Evolutionary conservation across 2,888 invertebrate species (phyloP), one percentile per base, ranked within the genome.

Genomic region (Drosophila seclusa): DNA sequence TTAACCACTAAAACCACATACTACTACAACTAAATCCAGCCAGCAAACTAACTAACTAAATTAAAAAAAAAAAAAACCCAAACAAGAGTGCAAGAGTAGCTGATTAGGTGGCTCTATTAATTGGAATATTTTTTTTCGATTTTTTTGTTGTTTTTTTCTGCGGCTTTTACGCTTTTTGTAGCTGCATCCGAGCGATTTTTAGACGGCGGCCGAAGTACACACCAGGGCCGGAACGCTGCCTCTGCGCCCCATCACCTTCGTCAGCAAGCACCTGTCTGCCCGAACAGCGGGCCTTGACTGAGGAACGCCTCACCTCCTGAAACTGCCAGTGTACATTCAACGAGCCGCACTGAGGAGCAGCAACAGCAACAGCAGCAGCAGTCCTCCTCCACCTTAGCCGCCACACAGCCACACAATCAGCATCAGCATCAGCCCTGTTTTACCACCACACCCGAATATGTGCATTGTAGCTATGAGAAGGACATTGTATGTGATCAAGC

Each of bases 171-270:
- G 76, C 73, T 79, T 65, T 58, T 67, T 94, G 92, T 94, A 96
- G 95, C 96, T 96, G 97, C 97, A 94, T 97, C 97, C 94, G 97
- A 97, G 94, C 96, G 96, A 94, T 97, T 96, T 94, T 97, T 97
- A 94, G 95, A 94, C 93, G 95, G 95, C 92, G 96, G 96, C 93
- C 92, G 92, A 93, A 93, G 95, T 95, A 95, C 94, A 92, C 92
- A 95, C 94, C 93, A 95, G 94, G 93, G 94, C 94, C 93, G 92
- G 93, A 94, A 92, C 94, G 93, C 93, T 94, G 94, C 93, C 94
- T 94, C 94, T 94, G 94, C 93, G 94, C 94, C 94, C 94, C 93
- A 93, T 93, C 93, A 93, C 93, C 93, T 92, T 93, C 93, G 93
- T 93, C 93, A 93, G 93, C 93, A 92, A 93, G 93, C 90, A 93